Evolutionary conservation across 1,140 invertebrate species (phyloP).

Genomic region (Drosophila pectinifera): DNA sequence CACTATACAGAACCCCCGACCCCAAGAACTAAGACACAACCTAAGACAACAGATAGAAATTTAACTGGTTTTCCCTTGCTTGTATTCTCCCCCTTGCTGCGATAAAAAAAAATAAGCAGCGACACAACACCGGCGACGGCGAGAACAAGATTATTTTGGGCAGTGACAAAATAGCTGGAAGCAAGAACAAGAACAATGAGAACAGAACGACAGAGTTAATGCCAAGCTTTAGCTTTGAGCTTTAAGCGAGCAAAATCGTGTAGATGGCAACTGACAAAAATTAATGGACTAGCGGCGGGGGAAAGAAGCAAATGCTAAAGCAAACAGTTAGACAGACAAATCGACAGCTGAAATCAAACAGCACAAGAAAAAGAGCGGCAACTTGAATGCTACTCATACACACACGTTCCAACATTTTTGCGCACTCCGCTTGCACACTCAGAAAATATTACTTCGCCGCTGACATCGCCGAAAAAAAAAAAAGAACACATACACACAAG

Average conservation of each 20-base stretch:
- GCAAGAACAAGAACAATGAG: slow-evolving; percentile 51
- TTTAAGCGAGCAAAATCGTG: slow-evolving; percentile 47
- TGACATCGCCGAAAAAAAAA: slow-evolving; percentile 39
- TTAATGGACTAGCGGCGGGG: slow-evolving; percentile 36
- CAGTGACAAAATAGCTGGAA: slow-evolving; percentile 68
- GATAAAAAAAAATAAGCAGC: slow-evolving; percentile 39
- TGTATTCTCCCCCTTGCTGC: not conserved
- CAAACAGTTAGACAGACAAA: slow-evolving; percentile 52
- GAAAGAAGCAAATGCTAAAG: slow-evolving; percentile 37
- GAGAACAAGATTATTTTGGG: slow-evolving; percentile 60
- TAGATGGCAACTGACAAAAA: slow-evolving; percentile 50
- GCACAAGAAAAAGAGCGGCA: slow-evolving; percentile 72
- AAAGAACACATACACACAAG: slow-evolving; percentile 58
- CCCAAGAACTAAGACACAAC: slow-evolving; percentile 38
- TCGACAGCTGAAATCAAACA: slow-evolving; percentile 67
- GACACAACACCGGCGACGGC: slow-evolving; percentile 3
- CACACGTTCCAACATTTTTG: slow-evolving; percentile 57
- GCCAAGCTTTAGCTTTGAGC: slow-evolving; percentile 68
- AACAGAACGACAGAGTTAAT: slow-evolving; percentile 37
- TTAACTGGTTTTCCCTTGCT: slow-evolving; percentile 47
- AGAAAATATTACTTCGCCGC: slow-evolving; percentile 31
- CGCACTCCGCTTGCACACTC: slow-evolving; percentile 69
- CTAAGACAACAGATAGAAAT: slow-evolving; percentile 72
- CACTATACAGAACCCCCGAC: slow-evolving; percentile 17
- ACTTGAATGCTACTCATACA: slow-evolving; percentile 63